Evolutionary conservation across 1,140 invertebrate genomes (phyloP), one percentile per base, ranked within the genome.

Genomic region (Bombus ignitus): DNA sequence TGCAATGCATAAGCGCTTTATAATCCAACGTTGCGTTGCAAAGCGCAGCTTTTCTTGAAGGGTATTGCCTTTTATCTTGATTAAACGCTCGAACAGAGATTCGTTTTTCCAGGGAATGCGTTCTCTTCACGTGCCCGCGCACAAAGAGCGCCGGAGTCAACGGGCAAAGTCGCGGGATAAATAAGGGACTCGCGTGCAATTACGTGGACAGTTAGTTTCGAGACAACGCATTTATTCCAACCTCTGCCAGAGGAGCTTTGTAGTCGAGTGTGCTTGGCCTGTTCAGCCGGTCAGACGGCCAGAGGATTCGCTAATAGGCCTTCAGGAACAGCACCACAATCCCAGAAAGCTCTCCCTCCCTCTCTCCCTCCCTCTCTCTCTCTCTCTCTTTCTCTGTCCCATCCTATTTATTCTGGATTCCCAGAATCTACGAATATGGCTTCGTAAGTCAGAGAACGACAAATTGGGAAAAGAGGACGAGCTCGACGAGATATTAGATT

Each of bases 181-280:
- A 89, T 89, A 89, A 65, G n/a, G 72, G 59, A 74, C 44, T 18
- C 35, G 59, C 66, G 70, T 87, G 73, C 86, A 89, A 89, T 89
- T 89, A 89, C 88, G 80, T 71, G 88, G 88, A 81, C 88, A 89
- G 85, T 81, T 89, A 89, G 86, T 87, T 89, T 86, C 78, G 71
- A 85, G 87, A 77, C 82, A 79, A 72, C 44, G 78, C 71, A 79
- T 88, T 89, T 89, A 89, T 84, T 83, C 39, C 79, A 53, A 80
- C 75, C 68, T 81, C 76, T 13, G n/a, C 62, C 25, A 68, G 70
- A 35, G n/a, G 76, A 68, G 88, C 88, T 89, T 89, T 89, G 80
- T 79, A 74, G 32, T 59, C 37, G 35, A 28, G 71, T 47, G 77
- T 39, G 70, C 86, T 53, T 35, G 25, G 39, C 53, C 70, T 79